Percentiles rank a stretch among this genome's conserved stretches.
phyloP scores from a whole-genome alignment of 2,113 vertebrate genomes.

The Cephalopholis sonnerati region DNA sequence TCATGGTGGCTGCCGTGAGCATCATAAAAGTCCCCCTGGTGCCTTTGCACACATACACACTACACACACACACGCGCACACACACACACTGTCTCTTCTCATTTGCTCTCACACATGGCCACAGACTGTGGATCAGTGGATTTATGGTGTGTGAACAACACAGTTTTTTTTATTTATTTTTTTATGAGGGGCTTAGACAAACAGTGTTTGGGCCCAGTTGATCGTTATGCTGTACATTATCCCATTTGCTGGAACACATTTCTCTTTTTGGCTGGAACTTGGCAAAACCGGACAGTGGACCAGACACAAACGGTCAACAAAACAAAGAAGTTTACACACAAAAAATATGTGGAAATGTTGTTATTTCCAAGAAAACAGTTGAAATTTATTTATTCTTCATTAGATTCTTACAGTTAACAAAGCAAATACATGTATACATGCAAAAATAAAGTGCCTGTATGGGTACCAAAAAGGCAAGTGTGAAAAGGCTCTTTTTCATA shows the following conservation, averaged over 20 bases:
- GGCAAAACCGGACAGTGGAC: conserved; percentile 31
- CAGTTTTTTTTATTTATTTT: conserved; percentile 10
- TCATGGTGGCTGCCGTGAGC: conserved; percentile 62
- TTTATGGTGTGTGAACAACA: conserved; percentile 74
- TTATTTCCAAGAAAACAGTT: not conserved
- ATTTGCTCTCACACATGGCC: conserved; percentile 42
- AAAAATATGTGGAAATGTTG: conserved; percentile 2
- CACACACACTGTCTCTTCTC: conserved; percentile 13
- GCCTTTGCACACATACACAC: conserved; percentile 28
- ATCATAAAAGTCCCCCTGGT: conserved; percentile 61
- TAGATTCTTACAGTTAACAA: not conserved
- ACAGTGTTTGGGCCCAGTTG: conserved; percentile 74
- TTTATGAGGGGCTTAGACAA: conserved; percentile 69
- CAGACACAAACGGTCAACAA: conserved; percentile 19
- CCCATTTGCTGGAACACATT: conserved; percentile 72
- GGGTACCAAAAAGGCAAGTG: not conserved
- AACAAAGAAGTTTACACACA: conserved; percentile 18
- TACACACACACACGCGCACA: conserved; percentile 11
- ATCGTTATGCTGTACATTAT: conserved; percentile 77
- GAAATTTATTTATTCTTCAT: not conserved
- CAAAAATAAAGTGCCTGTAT: not conserved
- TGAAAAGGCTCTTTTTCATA: not conserved
- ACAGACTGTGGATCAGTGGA: conserved; percentile 62
- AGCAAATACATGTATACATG: not conserved
- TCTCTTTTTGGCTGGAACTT: conserved; percentile 55